Percentiles rank a stretch among this genome's conserved stretches.
These are phyloP conservation scores for Andrena bicolor DNA, from an alignment of 2,888 invertebrate genomes.

Conservation along the genomic window DNA sequence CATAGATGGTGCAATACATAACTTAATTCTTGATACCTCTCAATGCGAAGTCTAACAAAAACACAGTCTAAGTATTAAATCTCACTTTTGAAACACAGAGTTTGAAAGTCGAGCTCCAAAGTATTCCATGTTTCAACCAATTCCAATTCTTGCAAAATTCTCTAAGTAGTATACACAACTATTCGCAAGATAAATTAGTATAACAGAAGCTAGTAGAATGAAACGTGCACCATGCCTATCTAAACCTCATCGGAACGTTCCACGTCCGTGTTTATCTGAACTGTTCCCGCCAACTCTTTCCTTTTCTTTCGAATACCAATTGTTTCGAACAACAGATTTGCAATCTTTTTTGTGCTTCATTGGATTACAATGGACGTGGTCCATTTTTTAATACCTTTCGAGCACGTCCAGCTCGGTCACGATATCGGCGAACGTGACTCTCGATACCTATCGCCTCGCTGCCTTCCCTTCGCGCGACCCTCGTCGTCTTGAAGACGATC, in stretches of 20 bases:
- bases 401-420: conserved; percentile 30
- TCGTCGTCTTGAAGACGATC: conserved; percentile 31
- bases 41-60: too few species aligned
- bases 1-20: too few species aligned
- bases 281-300: background rate
- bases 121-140: too few species aligned
- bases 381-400: conserved; percentile 33
- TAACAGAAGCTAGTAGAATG: background rate
- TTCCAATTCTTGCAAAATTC: background rate
- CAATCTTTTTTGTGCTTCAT: background rate
- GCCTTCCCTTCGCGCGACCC: conserved; percentile 29
- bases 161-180: background rate
- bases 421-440: conserved; percentile 45
- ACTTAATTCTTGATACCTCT: too few species aligned
- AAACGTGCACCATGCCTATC: background rate
- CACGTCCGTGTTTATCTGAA: too few species aligned
- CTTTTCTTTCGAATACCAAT: background rate
- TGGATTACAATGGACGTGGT: background rate
- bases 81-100: too few species aligned
- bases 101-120: too few species aligned
- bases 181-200: background rate
- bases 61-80: too few species aligned
- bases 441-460: conserved; percentile 33
- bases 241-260: background rate
- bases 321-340: background rate